Evolutionary conservation across 2,113 vertebrate genomes (phyloP), one percentile per base, ranked within the genome.

Genomic region (Petromus typicus): DNA sequence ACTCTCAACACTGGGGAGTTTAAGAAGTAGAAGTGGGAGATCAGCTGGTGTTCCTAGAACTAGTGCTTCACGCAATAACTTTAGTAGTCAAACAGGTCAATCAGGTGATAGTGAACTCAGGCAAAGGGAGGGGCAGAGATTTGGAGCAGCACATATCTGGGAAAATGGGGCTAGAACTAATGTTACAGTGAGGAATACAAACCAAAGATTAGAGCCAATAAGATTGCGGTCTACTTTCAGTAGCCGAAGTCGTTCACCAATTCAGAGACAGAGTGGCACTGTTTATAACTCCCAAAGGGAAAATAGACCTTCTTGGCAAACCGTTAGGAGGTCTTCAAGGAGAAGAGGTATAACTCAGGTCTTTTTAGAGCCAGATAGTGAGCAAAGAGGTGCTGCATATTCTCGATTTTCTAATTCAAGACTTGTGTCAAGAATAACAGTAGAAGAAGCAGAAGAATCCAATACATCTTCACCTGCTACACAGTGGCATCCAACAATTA

Each of bases 401-500:
- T 45, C 75, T 22, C 82, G 98, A 37, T 98, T 98, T 90, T 96
- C 98, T 12, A 95, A 94, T 94, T 90, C 98, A 56, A 98, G 98
- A 83, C 97, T 99, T 1, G 97, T 98, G 82, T 97, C 98, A 16
- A 99, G 99, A 95, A 97, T 98, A 87, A 98, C 97, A 81, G 98
- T 97, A 13, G 99, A 99, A 83, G 99, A 99, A 82, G 97, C 95
- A 56, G 98, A 98, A 37, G 99, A 99, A 87, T 96, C 98, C 43
- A 98, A 97, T 75, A 98, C 98, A 71, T 98, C 98, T 37, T 97
- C 97, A 92, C 86, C 98, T 45, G 97, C 98, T 11, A 96, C 98
- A 71, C 98, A 98, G 82, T 99, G 99, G 23, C 99, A 99, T 89
- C 99, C 99, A 0, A 99, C 99, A 30, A 99, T 99, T 97, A 99